phyloP scores from a whole-genome alignment of 2,888 invertebrate genomes.

The Cistogaster globosa region DNA sequence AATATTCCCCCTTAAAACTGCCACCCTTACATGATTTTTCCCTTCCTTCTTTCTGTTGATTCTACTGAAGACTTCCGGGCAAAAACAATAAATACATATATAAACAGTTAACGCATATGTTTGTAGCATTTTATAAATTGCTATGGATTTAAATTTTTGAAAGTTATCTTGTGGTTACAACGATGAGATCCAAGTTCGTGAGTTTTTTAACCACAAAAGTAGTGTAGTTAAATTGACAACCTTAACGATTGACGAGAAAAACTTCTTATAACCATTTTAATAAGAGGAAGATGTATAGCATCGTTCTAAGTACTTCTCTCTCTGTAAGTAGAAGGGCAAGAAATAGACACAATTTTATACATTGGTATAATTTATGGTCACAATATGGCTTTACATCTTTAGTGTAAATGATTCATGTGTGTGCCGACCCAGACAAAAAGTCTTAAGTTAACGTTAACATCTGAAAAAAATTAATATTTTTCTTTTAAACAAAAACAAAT shows the following conservation, averaged over 20 bases:
- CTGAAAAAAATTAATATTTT: background rate
- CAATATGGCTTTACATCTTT: constrained; percentile 16
- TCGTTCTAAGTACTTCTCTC: background rate
- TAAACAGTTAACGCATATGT: constrained; percentile 57
- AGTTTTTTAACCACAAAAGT: background rate
- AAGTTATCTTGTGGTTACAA: background rate
- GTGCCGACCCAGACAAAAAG: background rate
- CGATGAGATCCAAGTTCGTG: background rate
- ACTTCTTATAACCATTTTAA: too few relatives aligned
- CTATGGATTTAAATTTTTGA: background rate
- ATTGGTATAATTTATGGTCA: constrained; percentile 25
- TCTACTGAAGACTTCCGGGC: background rate
- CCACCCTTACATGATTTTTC: too few relatives aligned
- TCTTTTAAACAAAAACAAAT: background rate
- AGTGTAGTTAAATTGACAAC: background rate
- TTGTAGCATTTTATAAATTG: constrained; percentile 51
- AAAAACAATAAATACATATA: constrained; percentile 6
- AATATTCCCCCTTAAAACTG: too few relatives aligned
- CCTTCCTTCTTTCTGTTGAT: too few relatives aligned
- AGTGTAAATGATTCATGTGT: background rate
- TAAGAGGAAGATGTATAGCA: background rate
- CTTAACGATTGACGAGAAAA: background rate
- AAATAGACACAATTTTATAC: constrained; percentile 51
- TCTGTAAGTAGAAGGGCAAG: background rate
- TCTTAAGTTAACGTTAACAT: background rate